Evolutionary conservation across 1,140 invertebrate species (phyloP).

Genomic region (Platorchestia sp.): DNA sequence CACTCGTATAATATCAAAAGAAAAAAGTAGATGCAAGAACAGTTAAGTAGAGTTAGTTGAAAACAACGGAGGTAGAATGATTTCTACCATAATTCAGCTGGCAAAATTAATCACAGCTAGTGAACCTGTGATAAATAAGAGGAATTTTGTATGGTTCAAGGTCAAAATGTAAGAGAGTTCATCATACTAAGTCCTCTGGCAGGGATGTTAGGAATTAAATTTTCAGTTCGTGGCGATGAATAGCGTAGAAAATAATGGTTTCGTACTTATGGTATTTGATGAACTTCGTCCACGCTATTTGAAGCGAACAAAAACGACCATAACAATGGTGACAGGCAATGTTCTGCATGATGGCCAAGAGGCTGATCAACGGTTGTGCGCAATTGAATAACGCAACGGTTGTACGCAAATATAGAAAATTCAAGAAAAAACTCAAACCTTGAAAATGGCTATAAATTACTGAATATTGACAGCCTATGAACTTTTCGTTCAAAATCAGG

Average conservation of each 20-base stretch:
- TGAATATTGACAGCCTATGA: neutral
- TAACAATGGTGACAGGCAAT: neutral
- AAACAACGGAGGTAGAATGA: too few species aligned
- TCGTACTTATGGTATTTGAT: neutral
- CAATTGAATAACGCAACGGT: neutral
- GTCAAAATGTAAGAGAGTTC: neutral
- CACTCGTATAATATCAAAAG: neutral
- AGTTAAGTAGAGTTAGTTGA: neutral
- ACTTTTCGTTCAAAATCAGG: neutral
- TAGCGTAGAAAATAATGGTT: neutral
- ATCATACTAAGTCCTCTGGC: neutral
- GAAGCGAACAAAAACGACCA: neutral
- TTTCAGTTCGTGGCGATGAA: neutral
- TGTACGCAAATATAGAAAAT: neutral
- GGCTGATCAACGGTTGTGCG: neutral
- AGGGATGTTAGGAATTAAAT: neutral
- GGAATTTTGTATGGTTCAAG: neutral
- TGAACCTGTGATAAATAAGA: neutral
- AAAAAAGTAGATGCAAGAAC: neutral
- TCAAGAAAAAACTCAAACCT: neutral
- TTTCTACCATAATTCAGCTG: too few species aligned
- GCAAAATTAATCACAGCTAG: neutral
- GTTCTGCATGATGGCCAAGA: neutral
- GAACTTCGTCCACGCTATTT: neutral
- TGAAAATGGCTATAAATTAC: neutral